A percentile compares a stretch with the other conserved stretches of the same genome.
Evolutionary conservation across 2,888 invertebrate genomes (phyloP).

Genomic region (Elysia crispata): DNA sequence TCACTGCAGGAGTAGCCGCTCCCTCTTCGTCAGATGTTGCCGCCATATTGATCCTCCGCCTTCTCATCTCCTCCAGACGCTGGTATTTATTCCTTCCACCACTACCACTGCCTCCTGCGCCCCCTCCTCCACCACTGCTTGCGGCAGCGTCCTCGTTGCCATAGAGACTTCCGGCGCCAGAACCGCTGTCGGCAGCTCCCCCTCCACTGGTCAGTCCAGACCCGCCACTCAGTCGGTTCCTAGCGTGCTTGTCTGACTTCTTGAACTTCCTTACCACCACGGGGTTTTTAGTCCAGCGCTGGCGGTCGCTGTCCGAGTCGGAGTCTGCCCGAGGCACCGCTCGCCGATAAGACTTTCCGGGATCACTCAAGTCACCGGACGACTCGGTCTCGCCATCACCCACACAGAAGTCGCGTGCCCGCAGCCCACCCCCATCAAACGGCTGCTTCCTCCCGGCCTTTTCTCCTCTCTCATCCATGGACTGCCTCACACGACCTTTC

Average conservation of each 20-base stretch:
- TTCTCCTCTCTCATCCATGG: constrained; percentile 50
- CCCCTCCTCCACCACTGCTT: constrained; percentile 48
- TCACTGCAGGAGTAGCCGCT: constrained; percentile 59
- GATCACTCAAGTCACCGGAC: constrained; percentile 58
- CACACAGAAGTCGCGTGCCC: constrained; percentile 24
- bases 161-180: constrained; percentile 49
- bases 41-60: constrained; percentile 66
- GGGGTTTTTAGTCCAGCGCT: constrained; percentile 70
- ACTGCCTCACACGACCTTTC: constrained; percentile 50
- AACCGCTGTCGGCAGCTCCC: constrained; percentile 53
- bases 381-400: constrained; percentile 47
- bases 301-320: constrained; percentile 62
- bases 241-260: constrained; percentile 54
- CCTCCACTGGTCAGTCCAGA: constrained; percentile 50
- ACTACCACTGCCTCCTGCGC: constrained; percentile 47
- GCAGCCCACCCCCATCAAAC: constrained; percentile 51
- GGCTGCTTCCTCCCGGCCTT: constrained; percentile 39
- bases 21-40: constrained; percentile 72
- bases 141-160: constrained; percentile 50
- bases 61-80: constrained; percentile 69
- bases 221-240: constrained; percentile 58
- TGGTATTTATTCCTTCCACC: constrained; percentile 62
- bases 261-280: constrained; percentile 62
- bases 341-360: background rate
- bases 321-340: constrained; percentile 52